Evolutionary conservation across 2,797 vertebrate species (phyloP).

Genomic region (Cuculus canorus): DNA sequence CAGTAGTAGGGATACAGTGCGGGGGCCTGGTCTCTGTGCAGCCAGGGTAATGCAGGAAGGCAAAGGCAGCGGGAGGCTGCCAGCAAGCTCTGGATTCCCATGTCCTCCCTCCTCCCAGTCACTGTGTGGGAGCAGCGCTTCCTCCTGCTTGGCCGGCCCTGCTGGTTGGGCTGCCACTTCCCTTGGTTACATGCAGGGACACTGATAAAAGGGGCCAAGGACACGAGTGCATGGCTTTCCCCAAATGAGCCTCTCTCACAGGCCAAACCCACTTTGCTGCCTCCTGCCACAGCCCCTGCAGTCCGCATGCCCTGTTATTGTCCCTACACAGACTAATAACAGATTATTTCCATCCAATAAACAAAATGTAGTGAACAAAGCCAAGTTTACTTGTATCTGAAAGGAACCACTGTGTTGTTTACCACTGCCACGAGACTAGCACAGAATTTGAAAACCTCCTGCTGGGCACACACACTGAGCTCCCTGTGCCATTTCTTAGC

Average conservation of each 20-base stretch:
- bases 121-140: no score
- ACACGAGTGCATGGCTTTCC: neutral
- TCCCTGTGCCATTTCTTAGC: accelerated
- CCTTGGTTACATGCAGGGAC: no score
- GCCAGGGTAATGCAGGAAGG: no score
- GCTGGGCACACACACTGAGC: accelerated
- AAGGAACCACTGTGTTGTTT: neutral
- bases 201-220: neutral
- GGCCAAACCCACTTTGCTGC: accelerated
- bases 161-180: no score
- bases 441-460: neutral
- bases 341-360: neutral
- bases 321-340: no score
- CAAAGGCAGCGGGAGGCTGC: no score
- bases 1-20: no score
- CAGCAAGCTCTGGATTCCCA: no score
- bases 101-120: no score
- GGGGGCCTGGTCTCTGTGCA: no score
- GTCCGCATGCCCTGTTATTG: accelerated
- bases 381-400: neutral
- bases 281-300: no score
- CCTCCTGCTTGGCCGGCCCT: neutral
- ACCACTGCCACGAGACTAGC: neutral
- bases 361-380: neutral
- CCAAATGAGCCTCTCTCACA: no score